Conservation (phyloP, 2,797 vertebrate species). For the Lagocephalus sceleratus region DNA sequence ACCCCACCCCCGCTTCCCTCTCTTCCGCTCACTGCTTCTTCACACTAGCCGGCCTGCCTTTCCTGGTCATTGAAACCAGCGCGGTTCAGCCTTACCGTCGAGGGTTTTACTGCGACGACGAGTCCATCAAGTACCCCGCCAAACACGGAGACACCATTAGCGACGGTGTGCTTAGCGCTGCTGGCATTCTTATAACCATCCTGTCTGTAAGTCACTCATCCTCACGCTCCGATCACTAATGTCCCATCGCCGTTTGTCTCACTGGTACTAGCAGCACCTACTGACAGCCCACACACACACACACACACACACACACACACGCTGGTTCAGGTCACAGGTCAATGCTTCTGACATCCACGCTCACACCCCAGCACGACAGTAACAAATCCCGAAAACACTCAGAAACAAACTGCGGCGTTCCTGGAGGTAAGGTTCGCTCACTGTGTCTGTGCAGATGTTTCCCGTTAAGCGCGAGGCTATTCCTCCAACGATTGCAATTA, state of each 20-base stretch:
- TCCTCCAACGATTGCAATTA: constrained; percentile 1
- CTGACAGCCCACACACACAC: constrained; percentile 4
- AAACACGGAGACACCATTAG: constrained; percentile 93
- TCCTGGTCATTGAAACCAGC: constrained; percentile 96
- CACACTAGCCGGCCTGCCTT: constrained; percentile 87
- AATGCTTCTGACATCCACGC: too few species aligned
- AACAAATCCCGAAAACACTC: background rate
- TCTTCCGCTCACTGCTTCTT: constrained; percentile 53
- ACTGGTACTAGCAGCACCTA: constrained; percentile 41
- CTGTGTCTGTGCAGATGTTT: background rate
- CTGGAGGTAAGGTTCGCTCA: background rate
- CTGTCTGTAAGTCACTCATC: constrained; percentile 84
- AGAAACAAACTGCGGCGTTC: background rate
- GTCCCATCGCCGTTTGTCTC: constrained; percentile 12
- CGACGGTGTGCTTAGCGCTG: constrained; percentile 89
- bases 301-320: too few species aligned
- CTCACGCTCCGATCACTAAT: constrained; percentile 2
- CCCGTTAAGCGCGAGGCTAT: background rate
- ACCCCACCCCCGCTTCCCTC: constrained; percentile 24
- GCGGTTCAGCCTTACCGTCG: constrained; percentile 91
- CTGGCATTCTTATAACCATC: constrained; percentile 94
- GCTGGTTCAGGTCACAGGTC: too few species aligned
- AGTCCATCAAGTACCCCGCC: constrained; percentile 93
- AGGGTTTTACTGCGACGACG: constrained; percentile 94
- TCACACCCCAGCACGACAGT: too few species aligned